A percentile compares a stretch with the other conserved stretches of the same genome.
These are phyloP conservation scores for Apis dorsata DNA, from an alignment of 1,140 invertebrate species.

Conservation along the genomic window DNA sequence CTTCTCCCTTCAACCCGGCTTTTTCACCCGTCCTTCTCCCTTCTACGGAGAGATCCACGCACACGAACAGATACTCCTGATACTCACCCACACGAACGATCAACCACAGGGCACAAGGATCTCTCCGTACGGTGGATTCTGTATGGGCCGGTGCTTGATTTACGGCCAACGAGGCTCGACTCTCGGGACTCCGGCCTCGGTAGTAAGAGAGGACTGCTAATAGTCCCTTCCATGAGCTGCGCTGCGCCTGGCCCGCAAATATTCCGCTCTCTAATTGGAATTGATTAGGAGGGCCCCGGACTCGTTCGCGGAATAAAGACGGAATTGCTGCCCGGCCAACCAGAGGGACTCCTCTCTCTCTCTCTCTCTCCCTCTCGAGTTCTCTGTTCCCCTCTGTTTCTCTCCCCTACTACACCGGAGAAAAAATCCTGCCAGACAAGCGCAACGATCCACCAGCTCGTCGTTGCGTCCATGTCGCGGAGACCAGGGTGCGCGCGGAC, in stretches of 20 bases:
- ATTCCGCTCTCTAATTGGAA: conserved; percentile 81
- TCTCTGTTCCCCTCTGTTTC: conserved; percentile 10
- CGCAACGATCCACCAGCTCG: conserved; percentile 22
- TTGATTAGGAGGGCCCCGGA: conserved; percentile 77
- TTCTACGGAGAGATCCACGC: conserved; percentile 6
- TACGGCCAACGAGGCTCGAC: conserved; percentile 73
- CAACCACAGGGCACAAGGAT: background rate
- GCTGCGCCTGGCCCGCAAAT: conserved; percentile 75
- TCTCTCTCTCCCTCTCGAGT: background rate
- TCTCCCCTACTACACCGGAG: background rate
- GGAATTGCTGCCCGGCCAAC: conserved; percentile 69
- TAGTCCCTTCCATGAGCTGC: conserved; percentile 73
- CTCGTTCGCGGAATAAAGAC: conserved; percentile 74
- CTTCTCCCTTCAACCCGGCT: conserved; percentile 13
- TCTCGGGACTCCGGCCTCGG: conserved; percentile 61
- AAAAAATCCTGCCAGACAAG: conserved; percentile 53
- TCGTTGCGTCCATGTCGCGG: conserved; percentile 28
- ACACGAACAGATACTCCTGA: background rate
- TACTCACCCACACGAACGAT: conserved; percentile 11
- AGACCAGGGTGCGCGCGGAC: background rate
- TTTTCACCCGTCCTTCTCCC: background rate
- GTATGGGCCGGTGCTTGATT: conserved; percentile 75
- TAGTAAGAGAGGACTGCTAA: conserved; percentile 77
- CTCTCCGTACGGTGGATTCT: conserved; percentile 37
- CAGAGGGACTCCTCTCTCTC: conserved; percentile 15